Evolutionary conservation across 2,797 vertebrate species (phyloP).

Genomic region (Siniperca scherzeri): DNA sequence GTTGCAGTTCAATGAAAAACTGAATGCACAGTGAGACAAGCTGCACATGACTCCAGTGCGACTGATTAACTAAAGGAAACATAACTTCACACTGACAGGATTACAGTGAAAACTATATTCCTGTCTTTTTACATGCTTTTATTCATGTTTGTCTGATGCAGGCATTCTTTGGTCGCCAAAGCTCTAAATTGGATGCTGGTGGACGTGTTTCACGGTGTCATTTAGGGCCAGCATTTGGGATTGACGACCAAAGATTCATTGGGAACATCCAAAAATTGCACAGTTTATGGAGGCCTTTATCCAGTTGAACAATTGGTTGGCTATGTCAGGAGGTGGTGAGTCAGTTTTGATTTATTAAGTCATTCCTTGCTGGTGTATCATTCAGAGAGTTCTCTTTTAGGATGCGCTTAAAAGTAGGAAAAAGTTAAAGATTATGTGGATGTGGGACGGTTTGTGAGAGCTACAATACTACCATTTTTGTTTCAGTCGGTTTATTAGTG

Average conservation of each 20-base stretch:
- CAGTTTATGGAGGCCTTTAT: no score
- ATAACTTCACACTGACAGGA: neutral
- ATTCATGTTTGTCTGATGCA: neutral
- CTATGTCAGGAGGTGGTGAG: neutral
- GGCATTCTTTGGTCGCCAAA: no score
- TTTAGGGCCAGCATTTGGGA: no score
- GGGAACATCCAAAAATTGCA: no score
- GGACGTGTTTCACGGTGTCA: no score
- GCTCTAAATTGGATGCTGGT: no score
- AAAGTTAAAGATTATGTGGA: neutral
- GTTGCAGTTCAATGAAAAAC: slow-evolving; percentile 14
- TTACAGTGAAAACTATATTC: neutral
- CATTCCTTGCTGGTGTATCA: neutral
- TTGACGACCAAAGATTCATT: no score
- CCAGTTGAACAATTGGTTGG: neutral
- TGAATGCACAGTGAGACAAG: neutral
- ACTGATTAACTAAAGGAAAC: neutral
- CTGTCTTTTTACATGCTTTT: neutral
- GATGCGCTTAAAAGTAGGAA: neutral
- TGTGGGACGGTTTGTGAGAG: neutral
- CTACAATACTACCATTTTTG: neutral
- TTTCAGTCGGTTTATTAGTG: neutral
- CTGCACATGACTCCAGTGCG: neutral
- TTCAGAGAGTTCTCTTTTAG: neutral
- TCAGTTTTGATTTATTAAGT: neutral